Percentiles rank a stretch among this genome's conserved stretches.
Conservation (phyloP, 2,797 vertebrate genomes). For the Uromys caudimaculatus region DNA sequence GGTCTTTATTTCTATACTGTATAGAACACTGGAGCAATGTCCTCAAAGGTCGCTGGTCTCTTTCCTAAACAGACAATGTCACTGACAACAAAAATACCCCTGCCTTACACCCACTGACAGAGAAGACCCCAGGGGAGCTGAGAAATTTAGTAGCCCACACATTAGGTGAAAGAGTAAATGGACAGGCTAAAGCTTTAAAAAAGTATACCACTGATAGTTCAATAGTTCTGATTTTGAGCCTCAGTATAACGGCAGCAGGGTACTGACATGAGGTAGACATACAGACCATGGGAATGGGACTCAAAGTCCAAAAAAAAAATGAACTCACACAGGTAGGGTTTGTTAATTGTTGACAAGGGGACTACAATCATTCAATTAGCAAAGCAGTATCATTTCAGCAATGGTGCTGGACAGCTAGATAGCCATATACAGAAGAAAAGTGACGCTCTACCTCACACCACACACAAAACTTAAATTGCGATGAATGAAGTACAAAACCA, state of each 20-base stretch:
- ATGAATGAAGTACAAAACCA: background rate
- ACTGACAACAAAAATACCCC: accelerated
- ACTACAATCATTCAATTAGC: background rate
- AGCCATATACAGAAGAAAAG: background rate
- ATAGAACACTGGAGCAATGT: background rate
- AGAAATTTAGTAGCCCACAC: background rate
- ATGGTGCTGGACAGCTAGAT: background rate
- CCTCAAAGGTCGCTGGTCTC: background rate
- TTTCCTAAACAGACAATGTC: background rate
- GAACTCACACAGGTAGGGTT: background rate
- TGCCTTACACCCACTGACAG: no score
- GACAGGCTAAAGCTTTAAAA: background rate
- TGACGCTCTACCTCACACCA: background rate
- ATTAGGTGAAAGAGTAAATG: background rate
- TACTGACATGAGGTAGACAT: background rate
- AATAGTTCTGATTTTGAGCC: background rate
- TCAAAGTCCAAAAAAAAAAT: background rate
- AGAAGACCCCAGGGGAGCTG: background rate
- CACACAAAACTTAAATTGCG: background rate
- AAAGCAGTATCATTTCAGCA: background rate
- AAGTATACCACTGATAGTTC: background rate
- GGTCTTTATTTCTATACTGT: background rate
- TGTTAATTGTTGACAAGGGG: background rate
- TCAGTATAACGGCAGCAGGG: background rate
- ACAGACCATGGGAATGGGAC: background rate